These are phyloP conservation scores for Oryzias dopingdopingensis DNA, from an alignment of 2,797 vertebrate genomes.

Conservation along the genomic window DNA sequence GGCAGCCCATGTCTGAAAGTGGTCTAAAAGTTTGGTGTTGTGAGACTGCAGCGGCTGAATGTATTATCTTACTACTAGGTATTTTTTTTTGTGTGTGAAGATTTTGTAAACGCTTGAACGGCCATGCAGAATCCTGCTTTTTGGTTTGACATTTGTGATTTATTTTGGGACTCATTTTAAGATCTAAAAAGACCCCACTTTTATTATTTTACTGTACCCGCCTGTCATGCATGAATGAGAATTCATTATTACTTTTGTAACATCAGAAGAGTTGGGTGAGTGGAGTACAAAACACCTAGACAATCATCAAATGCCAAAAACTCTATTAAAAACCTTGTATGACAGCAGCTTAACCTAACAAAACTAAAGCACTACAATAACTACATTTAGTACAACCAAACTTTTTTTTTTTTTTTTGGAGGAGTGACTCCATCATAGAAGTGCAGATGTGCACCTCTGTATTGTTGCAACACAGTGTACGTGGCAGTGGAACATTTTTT, in stretches of 20 bases:
- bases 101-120: slow-evolving; percentile 45
- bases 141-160: neutral
- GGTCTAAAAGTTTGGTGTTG: slow-evolving; percentile 12
- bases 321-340: slow-evolving; percentile 5
- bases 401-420: neutral
- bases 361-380: slow-evolving; percentile 13
- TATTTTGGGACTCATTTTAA: slow-evolving; percentile 1
- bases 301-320: slow-evolving; percentile 72
- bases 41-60: slow-evolving; percentile 46
- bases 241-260: neutral
- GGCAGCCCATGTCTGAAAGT: slow-evolving; percentile 16
- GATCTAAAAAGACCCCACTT: too few relatives aligned
- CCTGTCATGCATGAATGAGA: too few relatives aligned
- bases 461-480: slow-evolving; percentile 37
- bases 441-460: slow-evolving; percentile 22
- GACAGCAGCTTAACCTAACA: slow-evolving; percentile 29
- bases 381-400: slow-evolving; percentile 15
- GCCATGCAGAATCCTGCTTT: slow-evolving; percentile 39
- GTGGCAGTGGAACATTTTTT: slow-evolving; percentile 38
- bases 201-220: too few relatives aligned
- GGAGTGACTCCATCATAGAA: neutral
- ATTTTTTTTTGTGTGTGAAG: slow-evolving; percentile 39
- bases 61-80: slow-evolving; percentile 39
- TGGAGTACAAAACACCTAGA: slow-evolving; percentile 26
- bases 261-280: neutral